These are phyloP conservation scores for Liposcelis brunnea DNA, from an alignment of 2,888 invertebrate genomes.

Conservation along the genomic window DNA sequence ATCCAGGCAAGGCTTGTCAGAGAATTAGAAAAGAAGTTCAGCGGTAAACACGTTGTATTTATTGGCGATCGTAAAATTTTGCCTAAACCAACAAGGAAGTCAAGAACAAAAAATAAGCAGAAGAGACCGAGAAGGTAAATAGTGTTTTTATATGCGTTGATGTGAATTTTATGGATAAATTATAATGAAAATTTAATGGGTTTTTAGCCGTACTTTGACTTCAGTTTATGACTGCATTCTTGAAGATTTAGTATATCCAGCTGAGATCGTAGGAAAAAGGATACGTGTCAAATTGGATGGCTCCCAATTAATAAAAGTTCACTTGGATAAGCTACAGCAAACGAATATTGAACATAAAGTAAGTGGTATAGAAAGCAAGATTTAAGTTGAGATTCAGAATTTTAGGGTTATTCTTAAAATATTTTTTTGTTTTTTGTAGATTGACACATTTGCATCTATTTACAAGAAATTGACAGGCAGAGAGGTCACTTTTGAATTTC, in stretches of 20 bases:
- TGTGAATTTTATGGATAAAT: background rate
- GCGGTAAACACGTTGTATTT: conserved; percentile 96
- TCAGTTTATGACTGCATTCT: conserved; percentile 94
- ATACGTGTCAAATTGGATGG: conserved; percentile 93
- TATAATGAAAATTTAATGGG: too few relatives aligned
- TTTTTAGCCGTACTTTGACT: conserved; percentile 68
- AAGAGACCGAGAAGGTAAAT: conserved; percentile 49
- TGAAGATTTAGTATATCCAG: conserved; percentile 95
- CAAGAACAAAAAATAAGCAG: conserved; percentile 54
- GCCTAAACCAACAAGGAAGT: conserved; percentile 94
- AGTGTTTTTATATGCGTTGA: background rate
- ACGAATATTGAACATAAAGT: conserved; percentile 99
- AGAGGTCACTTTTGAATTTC: conserved; percentile 98
- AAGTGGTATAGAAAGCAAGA: conserved; percentile 19
- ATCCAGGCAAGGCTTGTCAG: conserved; percentile 91
- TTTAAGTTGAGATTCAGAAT: conserved; percentile 10
- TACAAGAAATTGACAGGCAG: conserved; percentile 99
- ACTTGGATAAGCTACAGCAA: conserved; percentile 95
- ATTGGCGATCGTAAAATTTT: conserved; percentile 95
- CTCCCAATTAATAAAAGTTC: conserved; percentile 90
- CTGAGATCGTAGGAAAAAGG: conserved; percentile 97
- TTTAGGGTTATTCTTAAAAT: too few relatives aligned
- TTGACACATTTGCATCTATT: conserved; percentile 93
- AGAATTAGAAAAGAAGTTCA: conserved; percentile 98
- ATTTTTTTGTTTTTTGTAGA: conserved; percentile 40